Conservation (phyloP, 2,113 vertebrate species). For the Vidua chalybeata region DNA sequence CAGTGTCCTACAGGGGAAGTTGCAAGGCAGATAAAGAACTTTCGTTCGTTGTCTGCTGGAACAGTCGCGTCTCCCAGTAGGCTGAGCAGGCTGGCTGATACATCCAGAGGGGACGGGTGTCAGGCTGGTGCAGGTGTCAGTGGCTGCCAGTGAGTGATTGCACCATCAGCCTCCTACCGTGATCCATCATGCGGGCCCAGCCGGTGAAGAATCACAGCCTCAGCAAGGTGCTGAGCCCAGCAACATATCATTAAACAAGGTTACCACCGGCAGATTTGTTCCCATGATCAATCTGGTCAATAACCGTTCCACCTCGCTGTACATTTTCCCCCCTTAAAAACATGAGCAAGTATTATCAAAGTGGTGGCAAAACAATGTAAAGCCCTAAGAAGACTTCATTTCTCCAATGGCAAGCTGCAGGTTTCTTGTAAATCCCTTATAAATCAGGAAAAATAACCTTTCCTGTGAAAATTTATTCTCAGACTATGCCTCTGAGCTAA, state of each 20-base stretch:
- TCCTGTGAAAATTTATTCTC: slow-evolving; percentile 33
- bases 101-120: slow-evolving; percentile 85
- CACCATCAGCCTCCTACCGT: slow-evolving; percentile 91
- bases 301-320: slow-evolving; percentile 76
- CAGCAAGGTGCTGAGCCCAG: slow-evolving; percentile 85
- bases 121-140: slow-evolving; percentile 85
- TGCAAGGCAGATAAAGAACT: slow-evolving; percentile 66
- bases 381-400: slow-evolving; percentile 45
- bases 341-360: slow-evolving; percentile 71
- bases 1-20: slow-evolving; percentile 73
- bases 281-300: slow-evolving; percentile 87
- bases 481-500: slow-evolving; percentile 56
- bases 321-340: slow-evolving; percentile 54
- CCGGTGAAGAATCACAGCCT: slow-evolving; percentile 82
- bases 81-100: slow-evolving; percentile 75
- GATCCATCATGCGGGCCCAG: slow-evolving; percentile 93
- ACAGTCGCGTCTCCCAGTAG: slow-evolving; percentile 78
- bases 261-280: slow-evolving; percentile 86
- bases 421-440: slow-evolving; percentile 53
- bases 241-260: slow-evolving; percentile 94
- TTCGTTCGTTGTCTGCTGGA: slow-evolving; percentile 72
- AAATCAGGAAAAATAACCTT: slow-evolving; percentile 67
- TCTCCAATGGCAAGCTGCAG: slow-evolving; percentile 28
- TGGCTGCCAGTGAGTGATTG: slow-evolving; percentile 93
- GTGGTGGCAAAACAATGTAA: slow-evolving; percentile 50